A percentile compares a stretch with the other conserved stretches of the same genome.
Evolutionary conservation across 2,797 vertebrate genomes (phyloP).

Genomic region (Sebastiscus albofasciatus): DNA sequence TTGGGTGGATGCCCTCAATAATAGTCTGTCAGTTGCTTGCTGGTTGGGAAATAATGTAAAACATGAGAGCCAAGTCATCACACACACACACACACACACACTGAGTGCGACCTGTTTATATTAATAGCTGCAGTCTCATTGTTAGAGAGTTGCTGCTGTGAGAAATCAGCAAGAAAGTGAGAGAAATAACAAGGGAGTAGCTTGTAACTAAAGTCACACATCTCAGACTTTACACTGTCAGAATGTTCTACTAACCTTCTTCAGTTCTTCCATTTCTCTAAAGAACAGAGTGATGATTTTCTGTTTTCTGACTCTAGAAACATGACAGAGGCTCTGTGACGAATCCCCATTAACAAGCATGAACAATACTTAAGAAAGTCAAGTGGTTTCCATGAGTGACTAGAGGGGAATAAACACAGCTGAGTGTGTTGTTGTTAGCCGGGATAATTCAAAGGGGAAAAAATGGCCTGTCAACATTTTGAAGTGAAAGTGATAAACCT

Average conservation of each 20-base stretch:
- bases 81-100: neutral
- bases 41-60: slow-evolving; percentile 1
- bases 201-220: neutral
- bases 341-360: slow-evolving; percentile 10
- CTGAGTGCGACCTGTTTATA: neutral
- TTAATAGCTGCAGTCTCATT: neutral
- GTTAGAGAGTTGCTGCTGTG: neutral
- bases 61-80: neutral
- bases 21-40: slow-evolving; percentile 5
- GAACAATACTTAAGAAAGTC: slow-evolving; percentile 24
- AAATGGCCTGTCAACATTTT: slow-evolving; percentile 35
- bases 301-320: neutral
- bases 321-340: neutral
- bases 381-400: slow-evolving; percentile 29
- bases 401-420: slow-evolving; percentile 11
- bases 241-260: neutral
- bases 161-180: slow-evolving; percentile 3
- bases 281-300: neutral
- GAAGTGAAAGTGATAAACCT: slow-evolving; percentile 32
- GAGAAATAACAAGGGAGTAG: neutral
- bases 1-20: neutral
- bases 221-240: neutral
- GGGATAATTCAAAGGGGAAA: slow-evolving; percentile 22
- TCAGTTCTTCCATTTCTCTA: neutral
- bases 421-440: neutral